These are phyloP conservation scores for Orchesellides sinensis DNA, from an alignment of 2,888 invertebrate genomes.

Conservation along the genomic window DNA sequence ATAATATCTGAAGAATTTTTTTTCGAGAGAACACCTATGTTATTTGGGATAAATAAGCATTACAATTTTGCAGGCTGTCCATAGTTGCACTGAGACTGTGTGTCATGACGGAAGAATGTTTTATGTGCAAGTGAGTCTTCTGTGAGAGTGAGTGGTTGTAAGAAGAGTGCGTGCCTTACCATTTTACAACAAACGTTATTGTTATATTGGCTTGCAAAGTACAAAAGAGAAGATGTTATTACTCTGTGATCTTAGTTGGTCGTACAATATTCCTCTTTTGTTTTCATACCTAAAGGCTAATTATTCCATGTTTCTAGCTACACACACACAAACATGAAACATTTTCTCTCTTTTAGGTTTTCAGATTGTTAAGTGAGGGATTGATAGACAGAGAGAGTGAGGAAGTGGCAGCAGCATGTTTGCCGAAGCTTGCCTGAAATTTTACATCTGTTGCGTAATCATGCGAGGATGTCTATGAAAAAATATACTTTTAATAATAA, in stretches of 20 bases:
- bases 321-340: slow-evolving; percentile 14
- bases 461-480: neutral
- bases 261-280: neutral
- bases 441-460: neutral
- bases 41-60: slow-evolving; percentile 34
- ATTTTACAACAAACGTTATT: too few species aligned
- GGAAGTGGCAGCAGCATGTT: neutral
- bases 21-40: neutral
- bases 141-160: too few species aligned
- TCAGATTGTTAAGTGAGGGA: slow-evolving; percentile 12
- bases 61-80: slow-evolving; percentile 2
- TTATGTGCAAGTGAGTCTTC: too few species aligned
- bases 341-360: slow-evolving; percentile 3
- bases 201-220: too few species aligned
- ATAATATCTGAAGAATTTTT: neutral
- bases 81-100: slow-evolving; percentile 5
- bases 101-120: slow-evolving; percentile 26
- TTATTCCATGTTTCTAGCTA: slow-evolving; percentile 26
- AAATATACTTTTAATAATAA: too few species aligned
- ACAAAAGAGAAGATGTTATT: too few species aligned
- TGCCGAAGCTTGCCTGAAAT: neutral
- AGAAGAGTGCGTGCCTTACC: too few species aligned
- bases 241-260: too few species aligned
- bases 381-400: neutral
- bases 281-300: slow-evolving; percentile 13